Evolutionary conservation across 2,113 vertebrate species (phyloP).

Genomic region (Sorex araneus): DNA sequence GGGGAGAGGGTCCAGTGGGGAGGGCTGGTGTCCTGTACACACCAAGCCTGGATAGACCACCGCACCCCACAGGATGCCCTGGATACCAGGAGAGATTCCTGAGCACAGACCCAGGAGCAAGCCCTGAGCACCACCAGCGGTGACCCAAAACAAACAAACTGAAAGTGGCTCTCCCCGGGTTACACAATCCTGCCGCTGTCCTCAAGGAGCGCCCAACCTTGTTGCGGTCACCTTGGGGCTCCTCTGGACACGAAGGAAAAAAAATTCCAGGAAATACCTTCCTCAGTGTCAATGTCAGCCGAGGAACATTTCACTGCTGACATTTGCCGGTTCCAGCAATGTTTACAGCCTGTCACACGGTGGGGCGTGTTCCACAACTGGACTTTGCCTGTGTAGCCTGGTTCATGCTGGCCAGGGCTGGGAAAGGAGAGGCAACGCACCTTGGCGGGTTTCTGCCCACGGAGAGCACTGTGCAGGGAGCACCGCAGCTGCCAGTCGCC

Average conservation of each 20-base stretch:
- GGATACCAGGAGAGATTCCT: no score
- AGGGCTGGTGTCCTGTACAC: no score
- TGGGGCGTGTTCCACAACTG: accelerated
- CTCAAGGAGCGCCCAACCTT: not conserved
- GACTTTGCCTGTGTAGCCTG: not conserved
- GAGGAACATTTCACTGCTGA: not conserved
- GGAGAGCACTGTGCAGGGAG: no score
- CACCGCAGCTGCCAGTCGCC: no score
- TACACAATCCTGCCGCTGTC: not conserved
- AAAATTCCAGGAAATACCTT: conserved; percentile 1
- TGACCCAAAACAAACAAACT: no score
- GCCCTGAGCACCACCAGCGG: no score
- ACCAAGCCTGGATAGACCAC: no score
- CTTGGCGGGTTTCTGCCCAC: not conserved
- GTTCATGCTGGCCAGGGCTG: not conserved
- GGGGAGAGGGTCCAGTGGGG: no score
- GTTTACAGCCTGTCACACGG: not conserved
- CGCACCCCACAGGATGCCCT: no score
- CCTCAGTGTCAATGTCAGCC: not conserved
- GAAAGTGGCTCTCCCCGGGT: no score
- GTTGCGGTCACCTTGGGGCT: conserved; percentile 7
- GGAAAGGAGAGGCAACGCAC: not conserved
- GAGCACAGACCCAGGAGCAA: no score
- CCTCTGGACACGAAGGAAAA: not conserved
- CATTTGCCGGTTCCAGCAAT: conserved; percentile 35